Evolutionary conservation across 2,888 invertebrate genomes (phyloP).

Genomic region (Ochlodes sylvanus): DNA sequence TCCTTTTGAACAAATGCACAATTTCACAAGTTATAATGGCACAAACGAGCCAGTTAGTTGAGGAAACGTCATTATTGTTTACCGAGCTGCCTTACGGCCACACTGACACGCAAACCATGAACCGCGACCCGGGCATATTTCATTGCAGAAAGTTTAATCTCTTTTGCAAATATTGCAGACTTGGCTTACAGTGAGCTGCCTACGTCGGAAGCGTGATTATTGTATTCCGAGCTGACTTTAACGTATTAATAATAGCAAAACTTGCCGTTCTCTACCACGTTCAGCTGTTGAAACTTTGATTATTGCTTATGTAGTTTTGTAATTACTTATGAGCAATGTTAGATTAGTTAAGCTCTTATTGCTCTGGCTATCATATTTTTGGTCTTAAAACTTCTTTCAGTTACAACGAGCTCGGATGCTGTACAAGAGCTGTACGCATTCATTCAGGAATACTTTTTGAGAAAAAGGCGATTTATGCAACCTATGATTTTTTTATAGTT

Average conservation of each 20-base stretch:
- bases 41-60: conserved; percentile 11
- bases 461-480: no score
- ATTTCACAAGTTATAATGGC: conserved; percentile 12
- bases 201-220: conserved; percentile 25
- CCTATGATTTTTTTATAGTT: no score
- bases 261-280: not conserved
- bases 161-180: conserved; percentile 29
- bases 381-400: no score
- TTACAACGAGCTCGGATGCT: no score
- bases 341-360: no score
- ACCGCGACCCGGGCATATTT: conserved; percentile 22
- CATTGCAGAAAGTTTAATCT: conserved; percentile 33
- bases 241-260: conserved; percentile 26
- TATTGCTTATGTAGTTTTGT: not conserved
- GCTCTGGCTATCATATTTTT: no score
- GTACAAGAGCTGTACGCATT: no score
- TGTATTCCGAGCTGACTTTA: conserved; percentile 27
- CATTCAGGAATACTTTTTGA: no score
- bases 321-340: not conserved
- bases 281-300: not conserved
- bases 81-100: conserved; percentile 9
- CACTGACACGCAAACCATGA: conserved; percentile 27
- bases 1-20: conserved; percentile 13
- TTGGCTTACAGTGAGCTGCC: conserved; percentile 15
- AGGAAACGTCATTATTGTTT: conserved; percentile 23